These are phyloP conservation scores for Ariopsis seemanni DNA, from an alignment of 2,113 vertebrate species.

Conservation along the genomic window DNA sequence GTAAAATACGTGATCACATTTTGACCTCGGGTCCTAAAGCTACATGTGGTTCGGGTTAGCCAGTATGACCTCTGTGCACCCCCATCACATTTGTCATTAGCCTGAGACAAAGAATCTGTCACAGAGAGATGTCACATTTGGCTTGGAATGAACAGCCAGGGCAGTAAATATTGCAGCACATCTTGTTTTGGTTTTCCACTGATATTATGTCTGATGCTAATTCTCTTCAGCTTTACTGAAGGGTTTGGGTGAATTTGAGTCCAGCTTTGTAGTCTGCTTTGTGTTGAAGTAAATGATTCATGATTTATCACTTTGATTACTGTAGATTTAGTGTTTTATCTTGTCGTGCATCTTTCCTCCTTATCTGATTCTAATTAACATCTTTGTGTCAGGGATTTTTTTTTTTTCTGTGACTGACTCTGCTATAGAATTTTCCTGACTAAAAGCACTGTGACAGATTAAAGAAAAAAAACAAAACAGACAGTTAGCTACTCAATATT, in stretches of 20 bases:
- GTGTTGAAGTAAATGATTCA: constrained; percentile 33
- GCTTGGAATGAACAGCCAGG: constrained; percentile 18
- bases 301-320: constrained; percentile 34
- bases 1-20: constrained; percentile 45
- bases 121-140: constrained; percentile 55
- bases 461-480: background rate
- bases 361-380: constrained; percentile 4
- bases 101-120: constrained; percentile 50
- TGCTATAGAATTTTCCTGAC: background rate
- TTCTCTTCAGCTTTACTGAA: constrained; percentile 63
- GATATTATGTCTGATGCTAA: constrained; percentile 63
- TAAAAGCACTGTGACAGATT: background rate
- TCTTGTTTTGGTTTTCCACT: constrained; percentile 62
- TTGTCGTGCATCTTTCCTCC: background rate
- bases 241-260: constrained; percentile 41
- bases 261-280: constrained; percentile 5
- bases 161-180: constrained; percentile 54
- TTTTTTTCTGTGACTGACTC: background rate
- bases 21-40: constrained; percentile 36
- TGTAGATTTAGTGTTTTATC: background rate
- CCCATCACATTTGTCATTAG: constrained; percentile 53
- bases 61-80: constrained; percentile 54
- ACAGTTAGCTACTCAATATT: background rate
- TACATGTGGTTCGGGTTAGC: constrained; percentile 62
- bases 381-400: constrained; percentile 22